A percentile compares a stretch with the other conserved stretches of the same genome.
Conservation (phyloP, 2,888 invertebrate genomes). For the Drymonia ruficornis region DNA sequence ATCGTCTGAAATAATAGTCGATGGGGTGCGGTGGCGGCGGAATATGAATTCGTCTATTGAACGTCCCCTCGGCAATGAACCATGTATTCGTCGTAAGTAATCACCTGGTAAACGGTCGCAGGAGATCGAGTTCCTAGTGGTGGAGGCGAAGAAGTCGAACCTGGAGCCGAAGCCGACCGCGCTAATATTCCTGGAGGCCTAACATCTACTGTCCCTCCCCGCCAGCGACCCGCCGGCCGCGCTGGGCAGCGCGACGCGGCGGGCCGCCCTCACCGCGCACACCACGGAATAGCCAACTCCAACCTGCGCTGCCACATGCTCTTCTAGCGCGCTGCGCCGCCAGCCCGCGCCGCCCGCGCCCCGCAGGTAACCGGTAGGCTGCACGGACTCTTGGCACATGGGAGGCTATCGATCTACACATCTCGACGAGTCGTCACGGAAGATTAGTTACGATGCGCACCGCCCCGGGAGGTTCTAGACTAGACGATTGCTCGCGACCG, state of each 20-base stretch:
- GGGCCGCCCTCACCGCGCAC: constrained; percentile 86
- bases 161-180: constrained; percentile 96
- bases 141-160: constrained; percentile 96
- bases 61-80: background rate
- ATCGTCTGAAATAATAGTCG: no score
- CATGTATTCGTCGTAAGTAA: constrained; percentile 5
- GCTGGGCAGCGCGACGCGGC: constrained; percentile 85
- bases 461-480: constrained; percentile 59
- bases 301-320: constrained; percentile 85
- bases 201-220: constrained; percentile 95
- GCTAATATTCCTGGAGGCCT: constrained; percentile 95
- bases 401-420: constrained; percentile 68
- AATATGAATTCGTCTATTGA: no score
- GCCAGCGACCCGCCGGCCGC: constrained; percentile 90
- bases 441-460: constrained; percentile 63
- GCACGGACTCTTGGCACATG: constrained; percentile 77
- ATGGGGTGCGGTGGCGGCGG: no score
- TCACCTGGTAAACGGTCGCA: constrained; percentile 56
- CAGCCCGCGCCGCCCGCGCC: constrained; percentile 21
- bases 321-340: constrained; percentile 63
- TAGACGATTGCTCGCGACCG: constrained; percentile 50
- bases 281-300: constrained; percentile 85
- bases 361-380: constrained; percentile 72
- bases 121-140: constrained; percentile 96
- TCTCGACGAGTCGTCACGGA: constrained; percentile 35